Conservation (phyloP, 2,888 invertebrate genomes). For the Furcula furcula region DNA sequence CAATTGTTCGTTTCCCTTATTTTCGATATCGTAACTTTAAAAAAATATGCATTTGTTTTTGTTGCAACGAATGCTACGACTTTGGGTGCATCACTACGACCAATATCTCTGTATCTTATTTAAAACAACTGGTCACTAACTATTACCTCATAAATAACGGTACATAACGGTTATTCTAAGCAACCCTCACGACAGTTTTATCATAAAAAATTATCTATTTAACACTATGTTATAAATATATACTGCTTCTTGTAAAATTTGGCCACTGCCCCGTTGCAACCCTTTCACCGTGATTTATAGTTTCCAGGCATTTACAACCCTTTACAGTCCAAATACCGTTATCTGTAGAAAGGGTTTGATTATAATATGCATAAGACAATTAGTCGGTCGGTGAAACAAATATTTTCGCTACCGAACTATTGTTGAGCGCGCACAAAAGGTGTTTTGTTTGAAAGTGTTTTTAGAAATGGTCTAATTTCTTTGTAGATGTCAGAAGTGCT, state of each 20-base stretch:
- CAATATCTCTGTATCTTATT: too few relatives aligned
- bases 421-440: conserved; percentile 14
- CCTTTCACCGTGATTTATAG: conserved; percentile 48
- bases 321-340: conserved; percentile 30
- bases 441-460: conserved; percentile 19
- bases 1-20: too few relatives aligned
- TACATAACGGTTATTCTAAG: neutral
- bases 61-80: too few relatives aligned
- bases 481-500: conserved; percentile 12
- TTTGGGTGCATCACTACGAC: too few relatives aligned
- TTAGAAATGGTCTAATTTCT: conserved; percentile 8
- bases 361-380: conserved; percentile 46
- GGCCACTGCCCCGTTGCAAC: conserved; percentile 50
- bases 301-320: conserved; percentile 21
- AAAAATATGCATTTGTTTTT: too few relatives aligned
- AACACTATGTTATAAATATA: conserved; percentile 6
- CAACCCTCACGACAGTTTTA: conserved; percentile 10
- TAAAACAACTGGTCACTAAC: too few relatives aligned
- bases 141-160: neutral
- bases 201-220: conserved; percentile 12
- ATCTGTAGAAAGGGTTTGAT: conserved; percentile 42
- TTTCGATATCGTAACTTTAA: too few relatives aligned
- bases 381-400: conserved; percentile 24
- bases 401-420: conserved; percentile 29
- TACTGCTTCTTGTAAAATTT: conserved; percentile 41